These are phyloP conservation scores for Glyphotaelius pellucidus DNA, from an alignment of 2,888 invertebrate species.

Conservation along the genomic window DNA sequence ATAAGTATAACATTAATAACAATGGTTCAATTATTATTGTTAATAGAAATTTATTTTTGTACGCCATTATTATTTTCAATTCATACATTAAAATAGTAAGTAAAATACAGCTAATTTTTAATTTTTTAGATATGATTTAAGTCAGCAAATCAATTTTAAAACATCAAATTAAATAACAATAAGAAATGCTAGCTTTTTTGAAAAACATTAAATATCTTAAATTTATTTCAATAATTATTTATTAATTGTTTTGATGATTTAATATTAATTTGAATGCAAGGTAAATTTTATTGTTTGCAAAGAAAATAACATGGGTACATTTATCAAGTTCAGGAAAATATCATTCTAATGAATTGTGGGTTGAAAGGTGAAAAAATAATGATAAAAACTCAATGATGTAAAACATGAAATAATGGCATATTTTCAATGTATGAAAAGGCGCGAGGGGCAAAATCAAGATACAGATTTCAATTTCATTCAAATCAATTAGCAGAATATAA, in stretches of 20 bases:
- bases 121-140: neutral
- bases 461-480: neutral
- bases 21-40: slow-evolving; percentile 14
- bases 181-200: too few species aligned
- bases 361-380: neutral
- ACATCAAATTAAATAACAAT: neutral
- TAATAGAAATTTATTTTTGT: slow-evolving; percentile 18
- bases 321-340: neutral
- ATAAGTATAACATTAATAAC: slow-evolving; percentile 49
- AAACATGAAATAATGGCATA: neutral
- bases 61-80: slow-evolving; percentile 11
- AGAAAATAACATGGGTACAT: neutral
- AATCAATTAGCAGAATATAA: neutral
- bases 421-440: neutral
- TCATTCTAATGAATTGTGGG: neutral
- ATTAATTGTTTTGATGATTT: neutral
- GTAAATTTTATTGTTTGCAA: neutral
- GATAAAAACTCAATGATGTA: neutral
- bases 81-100: neutral
- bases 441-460: neutral
- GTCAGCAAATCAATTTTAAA: neutral
- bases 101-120: too few species aligned
- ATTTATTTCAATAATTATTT: neutral
- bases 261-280: neutral
- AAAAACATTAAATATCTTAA: neutral